Evolutionary conservation across 2,888 invertebrate species (phyloP).

Genomic region (Rhagium mordax): DNA sequence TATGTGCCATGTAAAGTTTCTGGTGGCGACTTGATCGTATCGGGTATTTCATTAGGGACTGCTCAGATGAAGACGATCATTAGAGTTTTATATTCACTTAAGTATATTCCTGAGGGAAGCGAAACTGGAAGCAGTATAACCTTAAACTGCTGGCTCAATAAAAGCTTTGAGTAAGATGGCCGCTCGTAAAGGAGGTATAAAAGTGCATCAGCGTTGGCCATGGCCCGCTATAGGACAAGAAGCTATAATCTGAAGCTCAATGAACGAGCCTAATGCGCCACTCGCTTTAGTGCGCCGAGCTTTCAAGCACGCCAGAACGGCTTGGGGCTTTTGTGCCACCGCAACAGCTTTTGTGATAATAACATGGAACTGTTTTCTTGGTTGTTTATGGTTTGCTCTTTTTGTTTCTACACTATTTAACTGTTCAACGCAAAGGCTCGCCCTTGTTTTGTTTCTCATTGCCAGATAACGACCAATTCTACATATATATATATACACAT

Average conservation of each 20-base stretch:
- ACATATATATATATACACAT: neutral
- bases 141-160: constrained; percentile 52
- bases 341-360: constrained; percentile 66
- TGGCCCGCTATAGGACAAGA: constrained; percentile 64
- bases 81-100: constrained; percentile 49
- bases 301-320: constrained; percentile 63
- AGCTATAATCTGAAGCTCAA: constrained; percentile 67
- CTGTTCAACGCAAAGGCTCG: constrained; percentile 47
- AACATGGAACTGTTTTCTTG: constrained; percentile 64
- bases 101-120: constrained; percentile 46
- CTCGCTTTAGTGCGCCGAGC: constrained; percentile 66
- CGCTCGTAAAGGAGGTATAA: constrained; percentile 66
- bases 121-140: constrained; percentile 45
- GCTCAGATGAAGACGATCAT: constrained; percentile 23
- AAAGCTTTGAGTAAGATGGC: constrained; percentile 64
- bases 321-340: constrained; percentile 62
- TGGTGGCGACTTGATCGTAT: too few relatives aligned
- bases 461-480: neutral
- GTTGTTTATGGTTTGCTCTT: constrained; percentile 63
- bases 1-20: too few relatives aligned
- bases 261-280: constrained; percentile 66
- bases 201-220: constrained; percentile 65
- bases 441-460: constrained; percentile 38
- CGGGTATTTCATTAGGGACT: neutral
- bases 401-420: constrained; percentile 56